These are phyloP conservation scores for Mythimna ferrago DNA, from an alignment of 2,888 invertebrate species.

Conservation along the genomic window DNA sequence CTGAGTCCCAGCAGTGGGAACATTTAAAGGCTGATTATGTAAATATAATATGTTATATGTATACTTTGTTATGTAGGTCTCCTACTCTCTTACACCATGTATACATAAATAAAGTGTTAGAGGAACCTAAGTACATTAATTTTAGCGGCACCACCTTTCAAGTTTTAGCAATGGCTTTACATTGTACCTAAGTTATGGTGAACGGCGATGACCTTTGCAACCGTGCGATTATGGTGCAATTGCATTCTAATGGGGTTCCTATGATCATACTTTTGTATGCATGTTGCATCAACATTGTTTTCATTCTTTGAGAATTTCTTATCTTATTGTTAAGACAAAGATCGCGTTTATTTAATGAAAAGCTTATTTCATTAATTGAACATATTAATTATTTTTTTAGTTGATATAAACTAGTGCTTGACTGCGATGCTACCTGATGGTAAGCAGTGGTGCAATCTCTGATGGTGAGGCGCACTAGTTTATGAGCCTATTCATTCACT, in stretches of 20 bases:
- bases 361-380: neutral
- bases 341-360: neutral
- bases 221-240: constrained; percentile 48
- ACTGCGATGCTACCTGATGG: too few species aligned
- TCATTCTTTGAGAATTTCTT: neutral
- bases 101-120: neutral
- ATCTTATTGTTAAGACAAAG: neutral
- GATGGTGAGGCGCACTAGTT: too few species aligned
- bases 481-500: too few species aligned
- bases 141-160: constrained; percentile 26
- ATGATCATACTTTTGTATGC: constrained; percentile 32
- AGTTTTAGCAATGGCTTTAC: constrained; percentile 33
- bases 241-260: constrained; percentile 44
- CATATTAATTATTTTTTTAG: too few species aligned
- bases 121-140: neutral
- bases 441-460: too few species aligned
- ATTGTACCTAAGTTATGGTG: constrained; percentile 43
- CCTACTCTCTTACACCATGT: too few species aligned
- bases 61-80: too few species aligned
- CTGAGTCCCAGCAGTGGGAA: too few species aligned
- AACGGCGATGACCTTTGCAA: constrained; percentile 55
- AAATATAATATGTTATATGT: too few species aligned
- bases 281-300: constrained; percentile 19
- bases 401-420: too few species aligned
- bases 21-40: too few species aligned